Conservation (phyloP, 2,113 vertebrate genomes). For the Fregata magnificens region DNA sequence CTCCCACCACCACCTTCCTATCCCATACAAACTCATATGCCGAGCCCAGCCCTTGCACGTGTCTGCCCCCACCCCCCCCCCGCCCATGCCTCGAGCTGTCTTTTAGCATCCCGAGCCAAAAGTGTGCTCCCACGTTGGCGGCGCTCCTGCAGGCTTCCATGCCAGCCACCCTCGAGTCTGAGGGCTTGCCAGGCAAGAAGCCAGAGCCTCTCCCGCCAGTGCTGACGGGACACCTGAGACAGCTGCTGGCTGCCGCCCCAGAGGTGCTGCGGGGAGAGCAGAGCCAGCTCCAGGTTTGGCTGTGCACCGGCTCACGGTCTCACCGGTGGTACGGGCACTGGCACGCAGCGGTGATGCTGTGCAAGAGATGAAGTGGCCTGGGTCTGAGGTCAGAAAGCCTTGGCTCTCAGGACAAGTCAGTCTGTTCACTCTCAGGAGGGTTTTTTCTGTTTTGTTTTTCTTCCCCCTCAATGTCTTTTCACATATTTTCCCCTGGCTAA, state of each 20-base stretch:
- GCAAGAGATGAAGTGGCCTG: not conserved
- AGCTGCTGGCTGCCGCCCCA: not conserved
- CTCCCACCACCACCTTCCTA: not conserved
- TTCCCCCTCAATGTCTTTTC: not conserved
- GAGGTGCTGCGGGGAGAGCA: not conserved
- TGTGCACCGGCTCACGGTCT: fast-evolving
- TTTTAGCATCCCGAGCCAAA: not conserved
- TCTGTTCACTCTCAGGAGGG: not conserved
- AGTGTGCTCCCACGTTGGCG: fast-evolving
- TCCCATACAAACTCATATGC: not conserved
- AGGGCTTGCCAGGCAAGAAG: not conserved
- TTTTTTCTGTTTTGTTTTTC: not conserved
- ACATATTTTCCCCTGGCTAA: not conserved
- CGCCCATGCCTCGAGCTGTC: not conserved
- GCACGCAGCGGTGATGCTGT: not conserved
- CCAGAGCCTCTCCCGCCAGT: not conserved
- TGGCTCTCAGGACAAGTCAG: not conserved
- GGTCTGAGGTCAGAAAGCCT: not conserved
- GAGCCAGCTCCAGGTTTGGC: not conserved
- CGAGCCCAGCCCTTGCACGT: fast-evolving
- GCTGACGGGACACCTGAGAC: not conserved
- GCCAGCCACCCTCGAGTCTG: not conserved
- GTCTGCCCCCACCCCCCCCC: not conserved
- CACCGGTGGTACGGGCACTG: fast-evolving
- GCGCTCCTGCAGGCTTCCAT: fast-evolving